Evolutionary conservation across 2,888 invertebrate genomes (phyloP).

Genomic region (Clunio marinus): DNA sequence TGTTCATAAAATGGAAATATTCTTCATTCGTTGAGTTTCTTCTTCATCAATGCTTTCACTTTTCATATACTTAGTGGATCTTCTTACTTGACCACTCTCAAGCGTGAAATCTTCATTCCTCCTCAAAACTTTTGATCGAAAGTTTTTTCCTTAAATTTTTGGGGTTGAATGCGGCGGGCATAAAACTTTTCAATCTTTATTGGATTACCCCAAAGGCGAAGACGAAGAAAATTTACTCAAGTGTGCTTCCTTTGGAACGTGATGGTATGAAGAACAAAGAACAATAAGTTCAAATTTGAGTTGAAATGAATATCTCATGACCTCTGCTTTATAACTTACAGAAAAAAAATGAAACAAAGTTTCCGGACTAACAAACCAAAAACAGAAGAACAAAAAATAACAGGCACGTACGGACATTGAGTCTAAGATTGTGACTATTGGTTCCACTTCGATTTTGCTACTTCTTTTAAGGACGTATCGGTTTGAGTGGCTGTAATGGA

Average conservation of each 20-base stretch:
- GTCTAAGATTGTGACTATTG: too few species aligned
- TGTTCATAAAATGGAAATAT: background rate
- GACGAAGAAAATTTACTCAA: background rate
- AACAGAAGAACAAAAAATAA: background rate
- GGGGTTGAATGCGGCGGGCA: background rate
- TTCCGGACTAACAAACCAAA: too few species aligned
- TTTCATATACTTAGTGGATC: too few species aligned
- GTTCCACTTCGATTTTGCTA: too few species aligned
- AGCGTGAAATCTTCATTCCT: too few species aligned
- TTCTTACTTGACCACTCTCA: too few species aligned
- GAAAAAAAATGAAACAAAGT: too few species aligned
- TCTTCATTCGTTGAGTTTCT: background rate
- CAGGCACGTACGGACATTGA: too few species aligned
- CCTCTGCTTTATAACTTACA: too few species aligned
- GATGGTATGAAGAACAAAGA: background rate
- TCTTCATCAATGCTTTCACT: background rate
- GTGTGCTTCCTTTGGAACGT: constrained; percentile 12
- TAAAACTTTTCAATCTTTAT: constrained; percentile 36
- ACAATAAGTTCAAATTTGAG: background rate
- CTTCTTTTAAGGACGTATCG: too few species aligned
- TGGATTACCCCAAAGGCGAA: constrained; percentile 23
- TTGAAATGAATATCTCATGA: background rate
- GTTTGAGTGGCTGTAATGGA: too few species aligned
- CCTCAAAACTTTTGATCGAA: constrained; percentile 18
- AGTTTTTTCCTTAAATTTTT: background rate